Evolutionary conservation across 2,113 vertebrate genomes (phyloP).

Genomic region (Neodontobutis hainanensis): DNA sequence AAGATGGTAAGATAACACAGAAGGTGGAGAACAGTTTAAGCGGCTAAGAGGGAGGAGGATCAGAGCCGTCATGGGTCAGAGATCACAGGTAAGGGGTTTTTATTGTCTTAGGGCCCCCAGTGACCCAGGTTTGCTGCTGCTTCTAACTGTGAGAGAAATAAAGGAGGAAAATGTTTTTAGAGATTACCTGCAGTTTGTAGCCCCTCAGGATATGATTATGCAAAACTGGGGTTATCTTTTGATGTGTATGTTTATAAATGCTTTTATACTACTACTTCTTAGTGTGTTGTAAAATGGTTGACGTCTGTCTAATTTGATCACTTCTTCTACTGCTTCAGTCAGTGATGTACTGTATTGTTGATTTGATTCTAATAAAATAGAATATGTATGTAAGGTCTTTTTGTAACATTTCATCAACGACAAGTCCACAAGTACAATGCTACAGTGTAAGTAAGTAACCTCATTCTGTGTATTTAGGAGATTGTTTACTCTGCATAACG

Average conservation of each 20-base stretch:
- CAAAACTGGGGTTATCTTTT: conserved; percentile 8
- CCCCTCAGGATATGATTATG: not conserved
- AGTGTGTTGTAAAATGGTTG: conserved; percentile 9
- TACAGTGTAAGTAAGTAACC: not conserved
- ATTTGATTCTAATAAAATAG: conserved; percentile 52
- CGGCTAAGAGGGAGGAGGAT: conserved; percentile 15
- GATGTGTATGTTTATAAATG: conserved; percentile 5
- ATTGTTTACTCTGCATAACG: conserved; percentile 6
- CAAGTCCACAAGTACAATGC: too few relatives aligned
- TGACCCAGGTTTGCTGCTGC: conserved; percentile 41
- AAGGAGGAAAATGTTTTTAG: conserved; percentile 30
- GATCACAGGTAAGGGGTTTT: conserved; percentile 69
- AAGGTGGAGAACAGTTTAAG: conserved; percentile 37
- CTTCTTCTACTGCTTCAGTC: conserved; percentile 21
- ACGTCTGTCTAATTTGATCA: conserved; percentile 2
- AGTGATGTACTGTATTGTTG: conserved; percentile 18
- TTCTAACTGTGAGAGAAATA: conserved; percentile 30
- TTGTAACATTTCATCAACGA: not conserved
- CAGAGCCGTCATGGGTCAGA: conserved; percentile 61
- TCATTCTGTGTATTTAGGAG: not conserved
- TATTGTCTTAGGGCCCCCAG: conserved; percentile 49
- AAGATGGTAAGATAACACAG: conserved; percentile 49
- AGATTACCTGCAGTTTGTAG: conserved; percentile 33
- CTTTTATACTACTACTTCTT: conserved; percentile 32
- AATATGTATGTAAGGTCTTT: not conserved